phyloP scores from a whole-genome alignment of 2,113 vertebrate genomes.

The Apteryx mantelli region DNA sequence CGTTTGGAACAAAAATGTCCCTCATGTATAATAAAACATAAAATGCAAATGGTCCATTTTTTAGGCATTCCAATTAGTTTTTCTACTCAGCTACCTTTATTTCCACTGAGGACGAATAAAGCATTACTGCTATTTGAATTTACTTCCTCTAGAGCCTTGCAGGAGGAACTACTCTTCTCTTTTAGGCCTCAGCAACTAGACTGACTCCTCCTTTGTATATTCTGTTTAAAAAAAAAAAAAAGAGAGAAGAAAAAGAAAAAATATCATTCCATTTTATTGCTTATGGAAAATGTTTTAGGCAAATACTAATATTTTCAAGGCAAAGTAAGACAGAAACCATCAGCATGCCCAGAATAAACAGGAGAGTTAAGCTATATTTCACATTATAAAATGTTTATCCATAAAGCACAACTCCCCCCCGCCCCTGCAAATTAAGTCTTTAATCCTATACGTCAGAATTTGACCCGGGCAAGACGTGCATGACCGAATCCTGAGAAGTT shows the following conservation, averaged over 20 bases:
- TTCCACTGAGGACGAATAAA: background rate
- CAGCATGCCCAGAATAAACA: background rate
- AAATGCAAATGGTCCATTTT: background rate
- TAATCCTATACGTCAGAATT: background rate
- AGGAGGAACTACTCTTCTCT: background rate
- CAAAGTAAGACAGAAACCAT: background rate
- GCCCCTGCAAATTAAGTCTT: background rate
- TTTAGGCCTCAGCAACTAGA: background rate
- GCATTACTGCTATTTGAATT: background rate
- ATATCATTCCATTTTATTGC: background rate
- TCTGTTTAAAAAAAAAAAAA: background rate
- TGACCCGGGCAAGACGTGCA: background rate
- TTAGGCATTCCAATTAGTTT: background rate
- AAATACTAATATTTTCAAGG: background rate
- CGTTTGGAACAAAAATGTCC: background rate
- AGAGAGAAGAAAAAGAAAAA: fast-evolving
- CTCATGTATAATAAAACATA: background rate
- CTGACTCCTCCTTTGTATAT: background rate
- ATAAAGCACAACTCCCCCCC: background rate
- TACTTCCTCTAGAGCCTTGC: fast-evolving
- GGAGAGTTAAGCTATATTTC: background rate
- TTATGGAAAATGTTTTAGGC: background rate
- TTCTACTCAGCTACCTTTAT: background rate
- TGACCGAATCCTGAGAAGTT: background rate
- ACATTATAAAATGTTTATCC: background rate